phyloP scores from a whole-genome alignment of 2,797 vertebrate genomes.

The Galago senegalensis region DNA sequence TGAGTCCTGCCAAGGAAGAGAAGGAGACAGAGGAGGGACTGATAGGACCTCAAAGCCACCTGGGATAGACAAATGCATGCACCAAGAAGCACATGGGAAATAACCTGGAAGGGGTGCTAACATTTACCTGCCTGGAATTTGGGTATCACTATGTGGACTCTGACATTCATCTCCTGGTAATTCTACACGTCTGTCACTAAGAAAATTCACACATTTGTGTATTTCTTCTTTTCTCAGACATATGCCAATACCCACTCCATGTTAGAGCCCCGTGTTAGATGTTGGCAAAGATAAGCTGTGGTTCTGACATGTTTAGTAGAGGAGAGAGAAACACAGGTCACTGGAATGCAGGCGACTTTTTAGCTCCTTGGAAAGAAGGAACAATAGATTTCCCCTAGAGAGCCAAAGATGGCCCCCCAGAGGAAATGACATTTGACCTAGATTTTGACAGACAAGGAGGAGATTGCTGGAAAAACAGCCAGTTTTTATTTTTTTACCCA shows the following conservation, averaged over 20 bases:
- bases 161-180: neutral
- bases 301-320: neutral
- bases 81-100: neutral
- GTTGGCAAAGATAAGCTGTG: neutral
- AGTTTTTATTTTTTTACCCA: neutral
- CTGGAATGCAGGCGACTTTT: neutral
- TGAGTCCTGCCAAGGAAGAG: neutral
- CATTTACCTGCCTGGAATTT: neutral
- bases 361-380: neutral
- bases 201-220: neutral
- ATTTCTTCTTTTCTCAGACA: constrained; percentile 22
- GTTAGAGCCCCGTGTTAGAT: neutral
- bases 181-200: neutral
- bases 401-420: neutral
- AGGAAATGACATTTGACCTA: neutral
- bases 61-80: neutral
- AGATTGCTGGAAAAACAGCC: neutral
- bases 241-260: neutral
- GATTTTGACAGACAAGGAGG: neutral
- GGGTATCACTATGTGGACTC: neutral
- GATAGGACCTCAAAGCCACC: neutral
- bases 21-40: neutral
- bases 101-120: neutral
- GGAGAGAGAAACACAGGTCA: neutral
- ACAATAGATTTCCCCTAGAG: neutral